Percentiles rank a stretch among this genome's conserved stretches.
Conservation (phyloP, 2,113 vertebrate genomes). For the Romanogobio albipinnatus region DNA sequence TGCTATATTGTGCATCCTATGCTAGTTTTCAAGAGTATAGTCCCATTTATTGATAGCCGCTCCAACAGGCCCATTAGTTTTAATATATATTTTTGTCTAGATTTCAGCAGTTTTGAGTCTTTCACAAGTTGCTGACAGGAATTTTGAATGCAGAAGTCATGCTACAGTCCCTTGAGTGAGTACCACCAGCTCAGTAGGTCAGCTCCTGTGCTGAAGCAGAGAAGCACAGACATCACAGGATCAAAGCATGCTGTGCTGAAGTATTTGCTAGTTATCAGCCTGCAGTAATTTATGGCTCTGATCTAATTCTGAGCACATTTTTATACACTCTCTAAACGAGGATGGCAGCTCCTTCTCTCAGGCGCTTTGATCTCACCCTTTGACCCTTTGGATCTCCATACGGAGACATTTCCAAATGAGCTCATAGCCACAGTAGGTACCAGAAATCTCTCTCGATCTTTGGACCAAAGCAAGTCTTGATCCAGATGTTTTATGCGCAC, state of each 20-base stretch:
- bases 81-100: neutral
- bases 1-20: neutral
- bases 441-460: neutral
- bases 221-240: slow-evolving; percentile 13
- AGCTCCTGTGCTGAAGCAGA: neutral
- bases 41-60: neutral
- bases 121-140: neutral
- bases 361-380: slow-evolving; percentile 42
- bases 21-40: neutral
- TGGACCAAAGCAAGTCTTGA: neutral
- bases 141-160: neutral
- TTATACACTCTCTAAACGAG: slow-evolving; percentile 4
- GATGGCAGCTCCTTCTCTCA: slow-evolving; percentile 29
- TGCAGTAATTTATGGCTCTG: slow-evolving; percentile 15
- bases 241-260: slow-evolving; percentile 1
- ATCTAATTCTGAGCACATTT: slow-evolving; percentile 44
- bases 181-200: neutral
- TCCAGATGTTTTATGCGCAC: neutral
- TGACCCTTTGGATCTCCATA: slow-evolving; percentile 28
- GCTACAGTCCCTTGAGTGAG: neutral
- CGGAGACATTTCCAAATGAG: slow-evolving; percentile 30
- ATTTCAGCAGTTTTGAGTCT: neutral
- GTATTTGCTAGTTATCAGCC: slow-evolving; percentile 14
- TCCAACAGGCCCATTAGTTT: neutral
- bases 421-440: neutral